These are phyloP conservation scores for Argopecten irradians DNA, from an alignment of 1,140 invertebrate genomes.

Conservation along the genomic window DNA sequence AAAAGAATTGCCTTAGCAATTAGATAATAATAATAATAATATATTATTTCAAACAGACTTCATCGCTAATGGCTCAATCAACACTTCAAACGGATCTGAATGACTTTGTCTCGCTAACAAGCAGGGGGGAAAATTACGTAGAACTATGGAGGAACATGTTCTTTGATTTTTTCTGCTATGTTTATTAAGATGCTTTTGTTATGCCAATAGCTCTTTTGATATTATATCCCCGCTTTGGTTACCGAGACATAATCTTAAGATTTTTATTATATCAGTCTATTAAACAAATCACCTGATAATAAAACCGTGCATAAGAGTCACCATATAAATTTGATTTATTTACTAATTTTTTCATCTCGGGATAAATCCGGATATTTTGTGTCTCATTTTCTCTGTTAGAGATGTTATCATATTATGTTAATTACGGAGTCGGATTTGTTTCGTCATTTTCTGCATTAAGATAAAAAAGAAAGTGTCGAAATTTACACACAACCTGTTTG, in stretches of 20 bases:
- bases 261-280: neutral
- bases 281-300: neutral
- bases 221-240: neutral
- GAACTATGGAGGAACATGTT: neutral
- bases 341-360: neutral
- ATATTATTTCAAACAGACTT: neutral
- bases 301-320: neutral
- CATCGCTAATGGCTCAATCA: neutral
- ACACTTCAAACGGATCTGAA: neutral
- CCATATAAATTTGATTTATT: constrained; percentile 13
- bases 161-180: neutral
- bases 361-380: neutral
- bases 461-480: neutral
- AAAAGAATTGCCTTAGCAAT: neutral
- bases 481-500: neutral
- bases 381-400: neutral
- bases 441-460: neutral
- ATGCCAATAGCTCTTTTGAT: neutral
- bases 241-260: neutral
- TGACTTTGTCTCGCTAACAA: neutral
- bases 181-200: neutral
- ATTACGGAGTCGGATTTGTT: neutral
- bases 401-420: neutral
- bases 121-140: neutral
- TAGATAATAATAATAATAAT: neutral